Evolutionary conservation across 2,113 vertebrate species (phyloP), one percentile per base, ranked within the genome.

Genomic region (Tragelaphus imberbis): DNA sequence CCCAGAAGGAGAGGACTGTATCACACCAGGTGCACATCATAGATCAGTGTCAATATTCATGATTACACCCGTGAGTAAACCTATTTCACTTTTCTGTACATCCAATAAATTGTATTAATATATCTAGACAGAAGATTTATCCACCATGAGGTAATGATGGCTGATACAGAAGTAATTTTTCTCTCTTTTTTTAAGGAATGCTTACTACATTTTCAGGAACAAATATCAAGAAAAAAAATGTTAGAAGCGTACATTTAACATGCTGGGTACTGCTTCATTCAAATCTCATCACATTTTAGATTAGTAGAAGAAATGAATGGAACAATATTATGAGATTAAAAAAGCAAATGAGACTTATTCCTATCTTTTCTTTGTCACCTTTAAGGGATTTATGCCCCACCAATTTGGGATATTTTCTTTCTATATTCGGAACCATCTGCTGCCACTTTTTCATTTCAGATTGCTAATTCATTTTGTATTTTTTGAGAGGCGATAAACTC

Each of bases 21-120:
- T 94, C 71, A 47, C 85, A 53, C 36, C 92, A 98, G 91, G 77
- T 97, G 81, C 94, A 81, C 58, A 92, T 59, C 59, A 97, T 91
- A 97, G 59, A 97, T 97, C 95, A 98, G 17, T 97, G 96, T 96
- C 95, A 95, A 91, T 97, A 97, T 97, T 89, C 91, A 96, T 97
- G 53, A 94, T 98, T 97, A 94, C 40, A 94, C 10, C 49, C 93
- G 40, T 96, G 25, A 94, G 40, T 56, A 97, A 97, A 97, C 30
- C 19, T 94, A 82, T 96, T 96, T 97, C 55, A 79, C 89, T 98
- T 96, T 97, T 97, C 30, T 89, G 6, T 79, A n/a, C 79, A 82
- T 85, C 21, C 25, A 97, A 94, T 96, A 98, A 96, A 95, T 80
- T 97, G 33, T 77, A 77, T 77, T 77, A 77, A 77, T 77, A 9